phyloP scores from a whole-genome alignment of 2,797 vertebrate species.

The Sus cebifrons region DNA sequence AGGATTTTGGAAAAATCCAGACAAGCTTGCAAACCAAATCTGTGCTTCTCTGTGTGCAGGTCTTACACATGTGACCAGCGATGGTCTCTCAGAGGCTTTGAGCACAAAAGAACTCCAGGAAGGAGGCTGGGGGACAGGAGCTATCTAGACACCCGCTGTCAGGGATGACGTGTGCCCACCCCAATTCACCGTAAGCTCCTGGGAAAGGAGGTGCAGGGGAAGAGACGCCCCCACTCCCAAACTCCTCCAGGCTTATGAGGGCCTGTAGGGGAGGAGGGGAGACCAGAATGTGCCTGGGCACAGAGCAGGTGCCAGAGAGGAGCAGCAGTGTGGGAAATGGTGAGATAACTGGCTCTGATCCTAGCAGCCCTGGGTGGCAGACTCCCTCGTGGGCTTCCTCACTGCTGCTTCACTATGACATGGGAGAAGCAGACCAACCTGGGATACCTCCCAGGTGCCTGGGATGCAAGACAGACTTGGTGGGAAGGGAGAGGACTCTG shows the following conservation, averaged over 20 bases:
- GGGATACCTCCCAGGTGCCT: too few species aligned
- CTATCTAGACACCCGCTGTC: neutral
- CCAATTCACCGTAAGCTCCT: neutral
- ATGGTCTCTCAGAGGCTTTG: neutral
- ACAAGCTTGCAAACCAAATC: neutral
- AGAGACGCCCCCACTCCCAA: too few species aligned
- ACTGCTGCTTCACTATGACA: neutral
- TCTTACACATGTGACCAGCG: rapidly evolving
- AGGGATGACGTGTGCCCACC: neutral
- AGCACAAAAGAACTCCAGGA: neutral
- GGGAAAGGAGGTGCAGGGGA: neutral
- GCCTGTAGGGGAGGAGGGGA: neutral
- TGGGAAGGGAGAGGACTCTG: neutral
- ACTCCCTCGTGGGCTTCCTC: neutral
- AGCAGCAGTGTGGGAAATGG: neutral
- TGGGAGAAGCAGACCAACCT: neutral
- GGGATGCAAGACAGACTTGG: neutral
- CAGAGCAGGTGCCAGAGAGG: neutral
- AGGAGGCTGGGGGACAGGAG: neutral
- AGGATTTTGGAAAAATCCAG: constrained; percentile 9
- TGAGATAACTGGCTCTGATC: neutral
- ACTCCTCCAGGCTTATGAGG: neutral
- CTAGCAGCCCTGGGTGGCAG: too few species aligned
- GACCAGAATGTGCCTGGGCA: neutral
- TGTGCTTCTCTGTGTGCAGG: neutral